phyloP scores from a whole-genome alignment of 2,888 invertebrate genomes.

The Lochmaea crataegi region DNA sequence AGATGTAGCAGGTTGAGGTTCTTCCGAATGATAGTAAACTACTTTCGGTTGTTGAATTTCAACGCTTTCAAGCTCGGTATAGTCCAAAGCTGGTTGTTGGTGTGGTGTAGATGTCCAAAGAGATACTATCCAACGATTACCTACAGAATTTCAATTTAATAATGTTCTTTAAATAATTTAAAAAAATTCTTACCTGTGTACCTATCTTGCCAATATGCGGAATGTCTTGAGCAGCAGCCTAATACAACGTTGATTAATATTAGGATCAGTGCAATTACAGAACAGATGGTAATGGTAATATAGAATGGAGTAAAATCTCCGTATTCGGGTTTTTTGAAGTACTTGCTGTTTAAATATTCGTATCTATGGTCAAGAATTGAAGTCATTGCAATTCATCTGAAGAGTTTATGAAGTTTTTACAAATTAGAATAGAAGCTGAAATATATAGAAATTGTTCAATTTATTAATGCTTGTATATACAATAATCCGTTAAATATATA shows the following conservation, averaged over 20 bases:
- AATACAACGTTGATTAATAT: conserved; percentile 82
- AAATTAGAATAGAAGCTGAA: conserved; percentile 2
- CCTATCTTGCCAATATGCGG: conserved; percentile 84
- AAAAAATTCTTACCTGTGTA: conserved; percentile 73
- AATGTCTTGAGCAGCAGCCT: conserved; percentile 84
- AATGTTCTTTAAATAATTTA: not conserved
- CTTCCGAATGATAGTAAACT: conserved; percentile 59
- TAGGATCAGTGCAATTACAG: conserved; percentile 76
- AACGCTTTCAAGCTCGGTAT: conserved; percentile 76
- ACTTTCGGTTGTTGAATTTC: conserved; percentile 60
- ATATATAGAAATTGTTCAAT: not conserved
- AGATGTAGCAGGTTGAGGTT: conserved; percentile 59
- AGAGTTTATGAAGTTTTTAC: not conserved
- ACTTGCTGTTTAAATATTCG: conserved; percentile 73
- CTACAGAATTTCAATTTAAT: conserved; percentile 62
- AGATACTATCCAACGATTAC: conserved; percentile 86
- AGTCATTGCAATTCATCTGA: conserved; percentile 67
- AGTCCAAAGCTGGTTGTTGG: conserved; percentile 83
- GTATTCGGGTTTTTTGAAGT: conserved; percentile 69
- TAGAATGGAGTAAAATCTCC: conserved; percentile 90
- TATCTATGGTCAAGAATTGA: conserved; percentile 70
- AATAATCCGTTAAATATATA: not conserved
- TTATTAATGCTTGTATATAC: not conserved
- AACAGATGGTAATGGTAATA: conserved; percentile 81
- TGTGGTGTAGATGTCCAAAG: conserved; percentile 88